phyloP scores from a whole-genome alignment of 1,140 invertebrate species.

The Drosophila malerkotliana region DNA sequence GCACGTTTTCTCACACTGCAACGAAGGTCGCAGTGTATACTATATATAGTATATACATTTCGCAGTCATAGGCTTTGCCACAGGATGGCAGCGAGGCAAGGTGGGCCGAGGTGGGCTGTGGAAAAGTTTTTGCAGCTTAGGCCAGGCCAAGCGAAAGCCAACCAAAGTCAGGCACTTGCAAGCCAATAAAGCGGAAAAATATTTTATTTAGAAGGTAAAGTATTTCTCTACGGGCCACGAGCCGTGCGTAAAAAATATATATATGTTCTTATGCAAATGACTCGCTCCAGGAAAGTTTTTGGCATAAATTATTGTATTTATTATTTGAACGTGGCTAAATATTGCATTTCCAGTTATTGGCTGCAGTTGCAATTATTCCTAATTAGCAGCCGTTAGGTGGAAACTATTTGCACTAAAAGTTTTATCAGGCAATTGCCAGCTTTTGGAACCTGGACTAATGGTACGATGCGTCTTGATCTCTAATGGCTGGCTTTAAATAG shows the following conservation, averaged over 20 bases:
- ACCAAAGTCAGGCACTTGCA: conserved; percentile 47
- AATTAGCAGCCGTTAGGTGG: conserved; percentile 44
- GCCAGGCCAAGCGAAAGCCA: conserved; percentile 45
- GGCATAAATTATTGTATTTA: conserved; percentile 43
- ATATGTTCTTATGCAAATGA: conserved; percentile 48
- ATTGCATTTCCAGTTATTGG: conserved; percentile 12
- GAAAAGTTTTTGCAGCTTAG: conserved; percentile 42
- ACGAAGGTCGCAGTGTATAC: conserved; percentile 54
- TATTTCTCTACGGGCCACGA: conserved; percentile 23
- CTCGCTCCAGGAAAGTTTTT: background rate
- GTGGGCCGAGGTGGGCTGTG: background rate
- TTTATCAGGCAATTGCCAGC: conserved; percentile 26
- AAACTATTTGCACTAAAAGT: conserved; percentile 43
- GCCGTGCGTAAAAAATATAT: conserved; percentile 19
- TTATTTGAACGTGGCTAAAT: conserved; percentile 35
- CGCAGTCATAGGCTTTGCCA: background rate
- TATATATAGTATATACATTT: background rate
- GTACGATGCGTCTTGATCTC: conserved; percentile 7
- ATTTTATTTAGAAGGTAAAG: conserved; percentile 16
- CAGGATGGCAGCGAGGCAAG: background rate
- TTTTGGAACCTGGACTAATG: conserved; percentile 37
- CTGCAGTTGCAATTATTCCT: conserved; percentile 56
- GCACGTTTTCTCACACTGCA: conserved; percentile 70
- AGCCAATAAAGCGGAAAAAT: conserved; percentile 72
- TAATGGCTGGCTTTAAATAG: conserved; percentile 47